These are phyloP conservation scores for Ptychoptera contaminata DNA, from an alignment of 2,888 invertebrate genomes.

Conservation along the genomic window DNA sequence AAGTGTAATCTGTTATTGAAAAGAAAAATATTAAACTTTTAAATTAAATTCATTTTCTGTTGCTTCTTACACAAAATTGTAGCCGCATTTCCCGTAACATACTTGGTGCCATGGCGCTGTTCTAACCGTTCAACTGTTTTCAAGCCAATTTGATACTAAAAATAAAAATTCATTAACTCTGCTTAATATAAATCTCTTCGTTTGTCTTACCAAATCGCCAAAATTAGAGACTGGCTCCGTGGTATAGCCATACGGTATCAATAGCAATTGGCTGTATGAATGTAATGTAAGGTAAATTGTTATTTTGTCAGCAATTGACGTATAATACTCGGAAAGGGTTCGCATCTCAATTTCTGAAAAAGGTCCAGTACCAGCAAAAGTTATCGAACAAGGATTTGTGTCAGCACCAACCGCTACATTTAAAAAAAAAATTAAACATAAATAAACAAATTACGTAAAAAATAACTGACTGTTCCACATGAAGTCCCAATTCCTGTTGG, in stretches of 20 bases:
- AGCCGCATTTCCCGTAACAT: slow-evolving; percentile 30
- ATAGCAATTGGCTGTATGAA: slow-evolving; percentile 52
- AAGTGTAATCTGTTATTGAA: no score
- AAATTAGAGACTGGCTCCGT: slow-evolving; percentile 34
- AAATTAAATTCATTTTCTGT: no score
- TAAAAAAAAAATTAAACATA: slow-evolving; percentile 1
- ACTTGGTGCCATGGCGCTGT: slow-evolving; percentile 28
- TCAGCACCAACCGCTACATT: slow-evolving; percentile 36
- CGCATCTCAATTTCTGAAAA: slow-evolving; percentile 56
- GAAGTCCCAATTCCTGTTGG: slow-evolving; percentile 63
- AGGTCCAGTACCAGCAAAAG: slow-evolving; percentile 45
- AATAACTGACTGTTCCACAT: slow-evolving; percentile 36
- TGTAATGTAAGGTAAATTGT: slow-evolving; percentile 56
- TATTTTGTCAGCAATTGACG: slow-evolving; percentile 32
- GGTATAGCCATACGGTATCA: slow-evolving; percentile 48
- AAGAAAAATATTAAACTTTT: no score
- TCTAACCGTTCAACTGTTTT: slow-evolving; percentile 20
- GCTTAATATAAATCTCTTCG: no score
- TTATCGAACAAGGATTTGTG: slow-evolving; percentile 39
- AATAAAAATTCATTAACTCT: no score
- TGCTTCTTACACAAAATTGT: slow-evolving; percentile 33
- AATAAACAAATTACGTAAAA: slow-evolving; percentile 14
- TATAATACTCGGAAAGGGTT: slow-evolving; percentile 37
- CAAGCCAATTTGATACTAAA: slow-evolving; percentile 13
- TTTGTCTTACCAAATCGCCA: slow-evolving; percentile 33